Evolutionary conservation across 2,888 invertebrate species (phyloP), one percentile per base, ranked within the genome.

Genomic region (Hyppa rectilinea): DNA sequence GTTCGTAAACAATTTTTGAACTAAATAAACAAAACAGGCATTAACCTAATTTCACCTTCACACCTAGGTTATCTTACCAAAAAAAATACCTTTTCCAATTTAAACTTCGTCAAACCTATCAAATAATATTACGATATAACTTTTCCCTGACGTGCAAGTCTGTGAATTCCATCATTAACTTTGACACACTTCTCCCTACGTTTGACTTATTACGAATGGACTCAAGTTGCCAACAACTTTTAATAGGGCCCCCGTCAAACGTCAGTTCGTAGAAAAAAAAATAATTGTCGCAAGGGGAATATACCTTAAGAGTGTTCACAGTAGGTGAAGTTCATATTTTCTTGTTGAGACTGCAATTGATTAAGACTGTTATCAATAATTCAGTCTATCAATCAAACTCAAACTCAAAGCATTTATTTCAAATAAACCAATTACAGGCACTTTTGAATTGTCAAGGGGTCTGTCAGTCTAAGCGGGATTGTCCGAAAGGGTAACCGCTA

Each of bases 201-300:
- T 84, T 77, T 79, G 81, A 85, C 75, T 83, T 85, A 84, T 81
- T 82, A 81, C 85, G 84, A 87, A 85, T 86, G 83, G 83, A 86
- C 82, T 83, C 75, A 85, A 87, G 86, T 87, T 84, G 65, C 74
- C 81, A 74, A 71, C 82, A 92, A 91, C 85, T 92, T 92, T 92
- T 92, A 91, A 92, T 90, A 89, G 89, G 84, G 87, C 75, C 75
- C 80, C 85, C 88, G 86, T 92, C 89, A 90, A 87, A 84, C 61
- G 81, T 74, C 78, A 78, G 74, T 65, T 69, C 58, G 81, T 56
- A 60, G 56, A 64, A 78, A 79, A 88, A n/a, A 85, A 85, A 83
- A 83, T 82, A 86, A 86, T 84, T 83, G 84, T 84, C 80, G 76
- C 84, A 71, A 38, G 52, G 26, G 65, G 55, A 53, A 53, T 71